These are phyloP conservation scores for Cryptoprocta ferox DNA, from an alignment of 2,797 vertebrate species.

Conservation along the genomic window DNA sequence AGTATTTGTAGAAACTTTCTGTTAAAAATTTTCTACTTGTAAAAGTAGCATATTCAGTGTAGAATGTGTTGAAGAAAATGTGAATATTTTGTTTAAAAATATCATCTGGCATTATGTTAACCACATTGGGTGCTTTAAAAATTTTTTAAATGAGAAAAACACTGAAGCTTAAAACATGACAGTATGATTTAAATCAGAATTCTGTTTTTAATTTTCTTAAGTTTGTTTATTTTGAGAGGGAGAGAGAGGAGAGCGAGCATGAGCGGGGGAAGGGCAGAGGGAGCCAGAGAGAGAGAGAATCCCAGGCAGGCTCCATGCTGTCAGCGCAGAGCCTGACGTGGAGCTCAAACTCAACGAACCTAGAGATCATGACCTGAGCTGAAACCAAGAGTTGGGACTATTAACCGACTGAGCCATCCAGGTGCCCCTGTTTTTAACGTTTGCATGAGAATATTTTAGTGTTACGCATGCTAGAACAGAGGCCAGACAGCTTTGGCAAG, in stretches of 20 bases:
- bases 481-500: background rate
- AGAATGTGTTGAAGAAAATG: background rate
- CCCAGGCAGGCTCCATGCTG: too few relatives aligned
- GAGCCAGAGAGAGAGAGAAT: too few relatives aligned
- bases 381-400: too few relatives aligned
- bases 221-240: too few relatives aligned
- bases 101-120: background rate
- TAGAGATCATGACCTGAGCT: too few relatives aligned
- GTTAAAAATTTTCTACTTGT: background rate
- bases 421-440: background rate
- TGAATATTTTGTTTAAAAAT: background rate
- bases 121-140: background rate
- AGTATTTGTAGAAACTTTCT: constrained; percentile 21
- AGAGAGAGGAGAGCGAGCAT: too few relatives aligned
- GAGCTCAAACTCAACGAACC: too few relatives aligned
- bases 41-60: background rate
- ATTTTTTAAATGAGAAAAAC: background rate
- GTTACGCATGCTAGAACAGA: background rate
- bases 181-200: background rate
- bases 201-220: background rate
- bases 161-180: background rate
- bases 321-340: too few relatives aligned
- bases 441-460: background rate
- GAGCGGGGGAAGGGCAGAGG: too few relatives aligned
- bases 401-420: too few relatives aligned